Conservation (phyloP, 1,140 invertebrate genomes). For the Brachionus paranguensis region DNA sequence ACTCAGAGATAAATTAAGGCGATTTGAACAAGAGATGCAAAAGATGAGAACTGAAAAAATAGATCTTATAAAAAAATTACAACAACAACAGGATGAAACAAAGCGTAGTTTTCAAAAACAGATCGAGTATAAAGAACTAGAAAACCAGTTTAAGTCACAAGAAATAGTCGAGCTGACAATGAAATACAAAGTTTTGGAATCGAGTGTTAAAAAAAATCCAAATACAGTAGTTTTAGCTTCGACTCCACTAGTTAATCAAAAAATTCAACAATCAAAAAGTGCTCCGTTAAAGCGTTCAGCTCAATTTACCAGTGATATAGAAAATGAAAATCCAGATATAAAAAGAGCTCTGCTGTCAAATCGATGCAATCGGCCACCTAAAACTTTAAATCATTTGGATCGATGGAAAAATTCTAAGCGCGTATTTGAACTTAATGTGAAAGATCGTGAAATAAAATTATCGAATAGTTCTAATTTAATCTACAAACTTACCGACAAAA, state of each 20-base stretch:
- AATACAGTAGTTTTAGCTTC: neutral
- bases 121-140: constrained; percentile 34
- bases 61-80: constrained; percentile 25
- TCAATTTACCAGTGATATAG: neutral
- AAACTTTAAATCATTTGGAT: neutral
- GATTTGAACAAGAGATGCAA: constrained; percentile 30
- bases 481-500: neutral
- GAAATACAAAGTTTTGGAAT: constrained; percentile 34
- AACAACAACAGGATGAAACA: constrained; percentile 8
- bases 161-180: constrained; percentile 22
- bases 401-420: neutral
- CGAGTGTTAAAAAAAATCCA: neutral
- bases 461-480: neutral
- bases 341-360: neutral
- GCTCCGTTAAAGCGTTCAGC: neutral
- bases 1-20: constrained; percentile 24
- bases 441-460: neutral
- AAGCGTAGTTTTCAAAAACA: constrained; percentile 23
- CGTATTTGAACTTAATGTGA: neutral
- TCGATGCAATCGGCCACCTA: neutral
- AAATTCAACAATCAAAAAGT: constrained; percentile 11
- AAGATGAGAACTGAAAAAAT: neutral
- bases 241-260: neutral
- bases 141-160: constrained; percentile 27
- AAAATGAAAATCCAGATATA: neutral